Evolutionary conservation across 2,888 invertebrate genomes (phyloP), one percentile per base, ranked within the genome.

Genomic region (Drosophila testacea): DNA sequence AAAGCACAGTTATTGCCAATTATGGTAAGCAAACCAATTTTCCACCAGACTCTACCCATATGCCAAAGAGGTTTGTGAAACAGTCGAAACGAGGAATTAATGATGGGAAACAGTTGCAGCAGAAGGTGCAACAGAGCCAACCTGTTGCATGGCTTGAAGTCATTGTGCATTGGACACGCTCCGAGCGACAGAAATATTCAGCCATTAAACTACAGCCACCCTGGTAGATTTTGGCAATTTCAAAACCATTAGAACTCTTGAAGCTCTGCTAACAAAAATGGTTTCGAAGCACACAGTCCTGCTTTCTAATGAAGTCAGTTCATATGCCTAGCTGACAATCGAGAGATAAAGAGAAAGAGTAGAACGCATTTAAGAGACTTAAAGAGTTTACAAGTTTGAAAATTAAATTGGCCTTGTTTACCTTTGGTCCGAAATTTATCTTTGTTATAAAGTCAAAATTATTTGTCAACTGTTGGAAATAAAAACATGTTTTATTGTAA

Each of bases 81-180:
- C 47, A 22, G 10, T 11, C 39, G 11, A 57, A 42, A 2, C 28
- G 36, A 28, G 28, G 13, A 7, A 38, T 4, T 38, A 22, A 57
- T 34, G n/a, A 44, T 27, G 28, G 7, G 10, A 28, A 38, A 28
- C 22, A 22, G n/a, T 44, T 32, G 51, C 41, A 41, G 10, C 16
- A 22, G 4, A 38, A 6, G 22, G 32, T 28, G n/a, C 36, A 64
- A 47, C 50, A 11, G 9, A 41, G 6, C 28, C 34, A 39, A 32
- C 13, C 60, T 36, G 44, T 46, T 48, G 52, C 34, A 44, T 28
- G 11, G 22, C 2, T 62, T 7, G 66, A 68, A 4, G 28, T 70
- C 4, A 52, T 79, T 32, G 71, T 88, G 46, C 88, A 67, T 27
- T 83, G 82, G 82, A 76, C 73, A 41, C 86, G 82, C 9, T 55